A percentile compares a stretch with the other conserved stretches of the same genome.
Evolutionary conservation across 2,113 vertebrate species (phyloP).

Genomic region (Speoplatyrhinus poulsoni): DNA sequence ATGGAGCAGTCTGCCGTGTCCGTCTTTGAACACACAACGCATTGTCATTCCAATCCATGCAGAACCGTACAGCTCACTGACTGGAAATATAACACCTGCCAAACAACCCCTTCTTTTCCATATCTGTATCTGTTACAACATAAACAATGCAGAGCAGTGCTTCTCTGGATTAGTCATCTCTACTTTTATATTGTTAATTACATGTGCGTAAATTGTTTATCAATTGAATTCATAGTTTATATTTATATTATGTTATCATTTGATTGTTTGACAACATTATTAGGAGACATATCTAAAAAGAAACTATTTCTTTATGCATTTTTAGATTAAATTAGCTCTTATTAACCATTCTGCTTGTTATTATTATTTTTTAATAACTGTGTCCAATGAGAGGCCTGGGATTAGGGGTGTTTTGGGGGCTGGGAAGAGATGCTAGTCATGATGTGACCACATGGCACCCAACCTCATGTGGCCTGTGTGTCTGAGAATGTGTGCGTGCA

Average conservation of each 20-base stretch:
- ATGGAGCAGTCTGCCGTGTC: not conserved
- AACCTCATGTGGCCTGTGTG: not conserved
- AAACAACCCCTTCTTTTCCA: not conserved
- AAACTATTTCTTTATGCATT: too few species aligned
- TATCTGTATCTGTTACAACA: slow-evolving; percentile 1
- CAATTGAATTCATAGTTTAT: too few species aligned
- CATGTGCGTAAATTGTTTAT: too few species aligned
- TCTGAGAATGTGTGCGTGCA: slow-evolving; percentile 14
- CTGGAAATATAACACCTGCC: not conserved
- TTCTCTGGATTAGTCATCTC: not conserved
- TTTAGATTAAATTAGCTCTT: too few species aligned
- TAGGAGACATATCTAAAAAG: too few species aligned
- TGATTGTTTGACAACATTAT: too few species aligned
- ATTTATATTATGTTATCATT: too few species aligned
- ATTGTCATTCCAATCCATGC: slow-evolving; percentile 6
- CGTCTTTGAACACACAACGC: slow-evolving; percentile 20
- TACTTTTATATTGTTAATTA: too few species aligned
- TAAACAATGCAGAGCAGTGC: slow-evolving; percentile 43
- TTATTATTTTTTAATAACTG: too few species aligned
- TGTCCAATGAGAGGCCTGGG: not conserved
- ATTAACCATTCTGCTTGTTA: too few species aligned
- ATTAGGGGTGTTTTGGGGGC: not conserved
- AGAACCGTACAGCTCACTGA: not conserved
- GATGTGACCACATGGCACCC: slow-evolving; percentile 16
- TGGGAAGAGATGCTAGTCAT: not conserved